These are phyloP conservation scores for Cervus canadensis DNA, from an alignment of 2,113 vertebrate genomes.

Conservation along the genomic window DNA sequence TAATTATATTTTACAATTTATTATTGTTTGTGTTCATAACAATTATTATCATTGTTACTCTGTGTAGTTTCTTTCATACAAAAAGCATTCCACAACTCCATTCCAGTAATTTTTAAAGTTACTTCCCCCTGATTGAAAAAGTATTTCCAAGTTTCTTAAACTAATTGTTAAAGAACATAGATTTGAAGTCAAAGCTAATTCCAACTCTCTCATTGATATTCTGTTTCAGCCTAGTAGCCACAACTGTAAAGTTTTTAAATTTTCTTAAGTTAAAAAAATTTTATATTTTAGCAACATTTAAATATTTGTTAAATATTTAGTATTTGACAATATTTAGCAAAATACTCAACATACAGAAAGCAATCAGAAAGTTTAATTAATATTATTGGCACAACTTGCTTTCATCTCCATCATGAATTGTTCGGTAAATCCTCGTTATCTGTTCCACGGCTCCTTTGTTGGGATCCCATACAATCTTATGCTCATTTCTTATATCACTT, in stretches of 20 bases:
- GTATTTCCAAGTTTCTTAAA: neutral
- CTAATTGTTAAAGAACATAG: neutral
- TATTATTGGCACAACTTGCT: neutral
- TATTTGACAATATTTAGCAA: neutral
- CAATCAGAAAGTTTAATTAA: neutral
- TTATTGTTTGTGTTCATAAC: neutral
- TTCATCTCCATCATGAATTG: neutral
- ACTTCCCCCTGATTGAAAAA: neutral
- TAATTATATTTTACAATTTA: neutral
- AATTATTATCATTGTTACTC: neutral
- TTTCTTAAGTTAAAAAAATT: neutral
- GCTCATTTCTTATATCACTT: neutral
- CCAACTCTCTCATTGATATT: neutral
- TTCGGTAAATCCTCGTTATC: neutral
- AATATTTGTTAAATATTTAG: neutral
- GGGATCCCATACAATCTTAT: rapidly evolving
- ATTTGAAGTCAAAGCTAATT: neutral
- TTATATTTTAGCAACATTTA: neutral
- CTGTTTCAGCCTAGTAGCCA: neutral
- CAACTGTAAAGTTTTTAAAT: neutral
- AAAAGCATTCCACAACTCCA: neutral
- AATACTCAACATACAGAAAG: neutral
- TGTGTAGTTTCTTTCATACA: neutral
- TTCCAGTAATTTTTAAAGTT: neutral
- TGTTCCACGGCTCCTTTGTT: neutral